These are phyloP conservation scores for Bambusicola thoracicus DNA, from an alignment of 2,113 vertebrate genomes.

Conservation along the genomic window DNA sequence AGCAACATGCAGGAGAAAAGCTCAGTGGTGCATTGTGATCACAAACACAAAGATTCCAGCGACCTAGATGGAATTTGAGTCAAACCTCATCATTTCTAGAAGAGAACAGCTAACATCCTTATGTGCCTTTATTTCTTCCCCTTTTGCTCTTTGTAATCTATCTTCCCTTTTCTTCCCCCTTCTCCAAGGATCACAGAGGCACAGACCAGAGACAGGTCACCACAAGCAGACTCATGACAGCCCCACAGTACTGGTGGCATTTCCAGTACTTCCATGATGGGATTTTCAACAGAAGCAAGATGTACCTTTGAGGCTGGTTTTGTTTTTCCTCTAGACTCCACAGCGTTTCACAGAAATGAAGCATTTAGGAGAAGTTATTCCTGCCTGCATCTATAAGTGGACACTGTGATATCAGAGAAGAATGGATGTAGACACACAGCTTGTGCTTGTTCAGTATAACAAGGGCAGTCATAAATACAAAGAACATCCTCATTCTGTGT, in stretches of 20 bases:
- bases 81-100: not conserved
- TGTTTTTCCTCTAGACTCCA: not conserved
- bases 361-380: not conserved
- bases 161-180: not conserved
- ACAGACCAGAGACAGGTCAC: not conserved
- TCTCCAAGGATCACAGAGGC: not conserved
- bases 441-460: not conserved
- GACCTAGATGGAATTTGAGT: not conserved
- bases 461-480: fast-evolving
- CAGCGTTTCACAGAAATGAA: not conserved
- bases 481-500: fast-evolving
- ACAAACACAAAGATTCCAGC: not conserved
- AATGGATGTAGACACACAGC: fast-evolving
- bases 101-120: not conserved
- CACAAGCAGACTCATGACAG: not conserved
- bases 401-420: not conserved
- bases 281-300: not conserved
- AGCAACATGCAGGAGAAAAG: conserved; percentile 13
- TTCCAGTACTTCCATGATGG: not conserved
- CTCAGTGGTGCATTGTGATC: not conserved
- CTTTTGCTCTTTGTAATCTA: not conserved
- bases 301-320: not conserved
- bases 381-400: not conserved
- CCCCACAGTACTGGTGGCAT: fast-evolving
- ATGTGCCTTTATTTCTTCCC: not conserved